Conservation (phyloP, 2,797 vertebrate species). For the Anguilla obscura region DNA sequence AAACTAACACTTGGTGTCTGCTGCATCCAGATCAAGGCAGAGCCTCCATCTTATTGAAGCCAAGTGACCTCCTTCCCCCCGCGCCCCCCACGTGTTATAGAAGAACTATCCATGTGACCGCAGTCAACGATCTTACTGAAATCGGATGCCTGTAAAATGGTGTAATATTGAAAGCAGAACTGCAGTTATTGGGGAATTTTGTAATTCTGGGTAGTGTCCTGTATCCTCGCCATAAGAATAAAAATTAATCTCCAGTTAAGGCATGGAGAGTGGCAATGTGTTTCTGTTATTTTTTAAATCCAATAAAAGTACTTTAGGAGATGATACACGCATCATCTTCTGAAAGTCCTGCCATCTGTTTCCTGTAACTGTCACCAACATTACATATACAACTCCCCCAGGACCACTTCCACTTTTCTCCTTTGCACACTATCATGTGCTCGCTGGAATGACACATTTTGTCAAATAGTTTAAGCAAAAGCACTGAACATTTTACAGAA, state of each 20-base stretch:
- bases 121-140: background rate
- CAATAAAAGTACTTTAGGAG: background rate
- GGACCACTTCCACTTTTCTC: background rate
- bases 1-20: background rate
- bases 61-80: background rate
- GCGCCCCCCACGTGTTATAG: background rate
- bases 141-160: conserved; percentile 15
- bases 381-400: background rate
- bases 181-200: background rate
- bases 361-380: background rate
- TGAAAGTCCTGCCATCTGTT: background rate
- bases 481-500: too few relatives aligned
- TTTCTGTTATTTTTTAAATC: too few relatives aligned
- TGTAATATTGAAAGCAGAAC: conserved; percentile 18
- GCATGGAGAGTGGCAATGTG: background rate
- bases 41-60: background rate
- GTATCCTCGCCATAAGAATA: background rate
- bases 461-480: background rate
- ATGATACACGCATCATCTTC: background rate
- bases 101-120: background rate
- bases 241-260: background rate
- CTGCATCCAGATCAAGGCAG: background rate
- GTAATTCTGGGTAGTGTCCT: background rate
- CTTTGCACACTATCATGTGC: background rate
- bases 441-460: background rate